Evolutionary conservation across 2,113 vertebrate genomes (phyloP), one percentile per base, ranked within the genome.

Genomic region (Myiozetetes cayanensis): DNA sequence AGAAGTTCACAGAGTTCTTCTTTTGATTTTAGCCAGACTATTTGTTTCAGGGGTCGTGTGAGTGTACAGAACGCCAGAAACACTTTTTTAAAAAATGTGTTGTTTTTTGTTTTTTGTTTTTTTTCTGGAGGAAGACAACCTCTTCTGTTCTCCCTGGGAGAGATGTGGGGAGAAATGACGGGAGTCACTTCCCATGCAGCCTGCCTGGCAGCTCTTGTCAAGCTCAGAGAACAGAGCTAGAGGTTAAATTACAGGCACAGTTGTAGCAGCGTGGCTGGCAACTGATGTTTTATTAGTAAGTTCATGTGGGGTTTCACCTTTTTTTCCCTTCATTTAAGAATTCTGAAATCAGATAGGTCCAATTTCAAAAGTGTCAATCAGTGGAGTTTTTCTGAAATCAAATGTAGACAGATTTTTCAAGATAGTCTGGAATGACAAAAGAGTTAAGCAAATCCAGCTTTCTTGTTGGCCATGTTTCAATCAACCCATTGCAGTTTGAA

Each of bases 161-260:
- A n/a, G 31, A 56, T 10, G 18, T 4, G 9, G 35, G 37, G 33
- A 2, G 2, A 50, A 77, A 58, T n/a, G 53, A 65, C 0, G 0
- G 39, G 66, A 82, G 28, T 66, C 14, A 14, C 73, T 91, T 56
- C 39, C 7, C 63, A 53, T 53, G 58, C 82, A 65, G 62, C 14
- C 67, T 89, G 65, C 50, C 84, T 87, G 81, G 21, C 77, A 81
- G 49, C 43, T 89, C 11, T 23, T 80, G 41, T 86, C 43, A 62
- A 50, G 50, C n/a, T 83, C 63, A 63, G 58, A 80, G 7, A 19
- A 8, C 27, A 4, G 43, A 53, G 30, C 67, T 46, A 50, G n/a
- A 72, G 43, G 73, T 55, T 52, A 13, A 87, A 59, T 78, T 53
- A 30, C 17, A 74, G 62, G 30, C 25, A 0, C 9, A 23, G 17